Conservation (phyloP, 2,113 vertebrate genomes). For the Columba livia region DNA sequence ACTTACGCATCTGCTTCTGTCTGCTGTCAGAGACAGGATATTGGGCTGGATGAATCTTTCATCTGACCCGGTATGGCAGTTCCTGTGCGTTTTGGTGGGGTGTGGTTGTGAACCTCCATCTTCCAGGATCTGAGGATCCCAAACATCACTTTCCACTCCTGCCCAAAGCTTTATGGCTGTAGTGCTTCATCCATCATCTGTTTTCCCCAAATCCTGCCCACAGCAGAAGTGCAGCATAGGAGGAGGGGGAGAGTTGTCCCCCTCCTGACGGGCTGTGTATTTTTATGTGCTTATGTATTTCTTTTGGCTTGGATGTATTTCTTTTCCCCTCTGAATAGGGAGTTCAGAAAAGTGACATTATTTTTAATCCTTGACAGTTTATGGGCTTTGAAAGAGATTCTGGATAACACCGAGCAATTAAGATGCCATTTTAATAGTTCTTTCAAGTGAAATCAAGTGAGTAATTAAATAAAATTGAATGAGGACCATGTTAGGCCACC, state of each 20-base stretch:
- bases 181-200: neutral
- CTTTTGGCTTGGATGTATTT: conserved; percentile 8
- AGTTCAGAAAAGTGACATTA: conserved; percentile 60
- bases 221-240: neutral
- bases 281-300: conserved; percentile 19
- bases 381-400: conserved; percentile 65
- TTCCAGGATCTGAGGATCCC: neutral
- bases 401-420: conserved; percentile 70
- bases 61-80: neutral
- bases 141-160: neutral
- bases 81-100: neutral
- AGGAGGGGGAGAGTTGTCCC: neutral
- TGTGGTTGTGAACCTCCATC: neutral
- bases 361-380: conserved; percentile 69
- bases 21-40: conserved; percentile 18
- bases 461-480: conserved; percentile 71
- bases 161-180: neutral
- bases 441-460: conserved; percentile 76
- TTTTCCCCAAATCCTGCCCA: neutral
- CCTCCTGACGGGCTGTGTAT: neutral
- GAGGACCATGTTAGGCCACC: conserved; percentile 57
- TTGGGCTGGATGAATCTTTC: neutral
- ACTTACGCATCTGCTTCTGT: neutral
- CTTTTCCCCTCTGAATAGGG: neutral
- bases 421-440: conserved; percentile 72